Base-by-base conservation (phyloP, 2,113 vertebrate genomes). In the Monarcha castaneiventris region DNA sequence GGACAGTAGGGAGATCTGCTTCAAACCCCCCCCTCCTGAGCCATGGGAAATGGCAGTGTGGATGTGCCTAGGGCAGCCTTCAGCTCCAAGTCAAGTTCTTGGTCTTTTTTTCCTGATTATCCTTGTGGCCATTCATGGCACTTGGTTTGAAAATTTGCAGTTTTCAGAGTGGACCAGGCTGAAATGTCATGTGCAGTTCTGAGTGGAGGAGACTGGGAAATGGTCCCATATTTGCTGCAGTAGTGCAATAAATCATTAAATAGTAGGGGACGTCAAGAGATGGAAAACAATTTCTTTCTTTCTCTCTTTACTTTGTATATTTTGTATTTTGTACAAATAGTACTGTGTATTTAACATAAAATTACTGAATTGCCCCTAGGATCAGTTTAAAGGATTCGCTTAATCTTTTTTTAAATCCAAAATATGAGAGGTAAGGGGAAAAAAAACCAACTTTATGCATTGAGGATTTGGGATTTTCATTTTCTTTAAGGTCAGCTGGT, bases 381-480 rank as follows among this genome's bases (percentile, higher is more conserved):
- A 93, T 92, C 83, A 89, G 83, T 96, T 96, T 90, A 94, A 96
- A 93, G 86, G 88, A 95, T 96, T 96, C 49, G 2, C 80, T 93
- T 97, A 94, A 96, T 94, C 93, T 91, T 89, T 86, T 94, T 77
- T 71, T 48, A 75, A 95, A 95, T 91, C 79, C 79, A 94, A 92
- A 95, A 84, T 93, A 76, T 91, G 55, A 92, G 89, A 91, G 43
- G 71, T 75, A 69, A 83, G 54, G 54, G 49, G 82, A 86, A 84
- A 92, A 63, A 58, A 1, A 1, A 2, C 76, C 73, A 94, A 85
- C 87, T 87, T 94, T 93, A 91, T 77, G 67, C 59, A 59, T 74
- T 72, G 83, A 92, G 83, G 96, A 95, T 95, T 96, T 97, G 61
- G 88, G 76, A 76, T 89, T 97, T 96, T 95, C 68, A 96, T 96